These are phyloP conservation scores for Parochlus steinenii DNA, from an alignment of 2,888 invertebrate species.

Conservation along the genomic window DNA sequence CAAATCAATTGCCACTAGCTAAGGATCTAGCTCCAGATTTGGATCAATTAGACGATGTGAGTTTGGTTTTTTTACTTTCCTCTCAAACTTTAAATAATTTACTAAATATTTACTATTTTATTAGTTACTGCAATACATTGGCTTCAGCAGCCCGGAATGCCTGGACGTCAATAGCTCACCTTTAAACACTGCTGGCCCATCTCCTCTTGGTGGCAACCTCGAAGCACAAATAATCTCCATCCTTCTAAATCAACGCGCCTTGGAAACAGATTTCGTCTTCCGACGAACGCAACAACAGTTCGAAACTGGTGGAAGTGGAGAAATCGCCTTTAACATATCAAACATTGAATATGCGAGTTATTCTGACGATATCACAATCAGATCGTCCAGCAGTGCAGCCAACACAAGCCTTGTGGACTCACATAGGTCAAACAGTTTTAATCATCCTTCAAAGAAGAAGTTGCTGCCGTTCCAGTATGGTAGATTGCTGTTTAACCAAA, in stretches of 20 bases:
- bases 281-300: constrained; percentile 19
- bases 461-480: constrained; percentile 63
- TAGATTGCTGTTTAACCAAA: constrained; percentile 75
- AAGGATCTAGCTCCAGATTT: constrained; percentile 70
- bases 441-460: constrained; percentile 33
- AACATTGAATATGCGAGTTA: constrained; percentile 9
- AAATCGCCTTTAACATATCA: constrained; percentile 1
- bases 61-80: constrained; percentile 19
- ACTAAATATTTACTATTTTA: constrained; percentile 15
- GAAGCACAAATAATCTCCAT: constrained; percentile 77
- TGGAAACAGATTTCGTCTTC: constrained; percentile 59
- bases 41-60: constrained; percentile 85
- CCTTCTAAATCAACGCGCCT: constrained; percentile 66
- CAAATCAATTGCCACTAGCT: constrained; percentile 61
- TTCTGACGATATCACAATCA: constrained; percentile 7
- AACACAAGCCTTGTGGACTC: constrained; percentile 12
- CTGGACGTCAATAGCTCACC: constrained; percentile 43
- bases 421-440: constrained; percentile 19
- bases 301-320: neutral
- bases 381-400: constrained; percentile 7
- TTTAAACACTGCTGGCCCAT: constrained; percentile 61
- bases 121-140: constrained; percentile 76
- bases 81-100: constrained; percentile 5
- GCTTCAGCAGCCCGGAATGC: constrained; percentile 83
- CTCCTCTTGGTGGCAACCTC: constrained; percentile 54